Base-by-base conservation (phyloP, 2,888 invertebrate genomes). In the Aproaerema taeniolella region DNA sequence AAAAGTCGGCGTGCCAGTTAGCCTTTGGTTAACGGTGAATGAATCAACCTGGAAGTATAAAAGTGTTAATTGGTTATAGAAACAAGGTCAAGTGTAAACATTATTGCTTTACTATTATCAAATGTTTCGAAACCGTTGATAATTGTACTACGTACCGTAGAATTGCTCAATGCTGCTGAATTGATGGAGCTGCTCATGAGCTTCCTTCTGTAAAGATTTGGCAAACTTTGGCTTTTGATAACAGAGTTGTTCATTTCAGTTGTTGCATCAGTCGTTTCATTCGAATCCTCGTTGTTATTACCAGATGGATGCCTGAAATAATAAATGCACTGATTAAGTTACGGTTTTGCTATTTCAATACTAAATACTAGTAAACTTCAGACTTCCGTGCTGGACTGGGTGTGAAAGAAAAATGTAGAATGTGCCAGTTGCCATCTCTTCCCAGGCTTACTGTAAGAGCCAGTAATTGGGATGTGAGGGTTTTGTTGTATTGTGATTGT, bases 141-240 rank as follows among this genome's bases (percentile, higher is more conserved):
- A 35, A 35, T 37, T 37, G 13, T 54, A 85, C 89, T 75, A n/a
- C n/a, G n/a, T 82, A 93, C 93, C 67, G 92, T 91, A 62, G 92
- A 92, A 63, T 91, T 93, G 61, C 91, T 90, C 50, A 90, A 77
- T 72, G 88, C 88, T 58, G 85, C 86, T 39, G 88, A 90, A 58
- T 75, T 80, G 46, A 76, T 86, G 47, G 74, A 88, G 67, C 78
- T 87, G 61, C 65, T 87, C 77, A 79, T 78, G 39, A 81, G 74
- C 83, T 76, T 89, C 65, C 75, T 85, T 76, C 73, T 89, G 79
- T 83, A 86, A 44, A 93, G 81, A 78, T 95, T 93, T 47, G 95
- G 95, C 82, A 94, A 88, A 77, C 94, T 95, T 76, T 90, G 92
- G 76, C 94, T 93, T 81, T 93, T 93, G 43, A 81, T 89, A 51